These are phyloP conservation scores for Anthonomus grandis DNA, from an alignment of 1,140 invertebrate species.

Conservation along the genomic window DNA sequence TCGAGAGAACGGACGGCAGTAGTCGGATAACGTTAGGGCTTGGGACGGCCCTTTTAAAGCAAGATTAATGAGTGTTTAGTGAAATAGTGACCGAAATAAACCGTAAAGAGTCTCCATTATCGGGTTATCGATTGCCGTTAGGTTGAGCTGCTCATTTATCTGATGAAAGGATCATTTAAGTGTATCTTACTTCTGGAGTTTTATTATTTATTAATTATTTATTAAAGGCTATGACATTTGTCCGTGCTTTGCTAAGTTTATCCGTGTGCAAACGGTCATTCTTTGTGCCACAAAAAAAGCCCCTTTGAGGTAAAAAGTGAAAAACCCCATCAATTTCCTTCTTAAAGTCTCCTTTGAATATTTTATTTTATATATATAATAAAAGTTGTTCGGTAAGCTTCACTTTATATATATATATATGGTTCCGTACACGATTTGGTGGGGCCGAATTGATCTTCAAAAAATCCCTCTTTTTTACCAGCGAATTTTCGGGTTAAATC, in stretches of 20 bases:
- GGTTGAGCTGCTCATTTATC: not conserved
- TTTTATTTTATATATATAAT: no score
- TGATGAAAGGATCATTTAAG: no score
- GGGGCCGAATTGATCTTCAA: conserved; percentile 18
- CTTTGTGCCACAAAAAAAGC: not conserved
- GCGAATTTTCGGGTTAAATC: conserved; percentile 18
- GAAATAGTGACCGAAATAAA: conserved; percentile 9
- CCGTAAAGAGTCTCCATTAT: conserved; percentile 4
- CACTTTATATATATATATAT: no score
- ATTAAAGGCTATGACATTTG: no score
- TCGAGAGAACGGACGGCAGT: not conserved
- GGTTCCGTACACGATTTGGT: conserved; percentile 12
- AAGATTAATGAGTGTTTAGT: conserved; percentile 12
- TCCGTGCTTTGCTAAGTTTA: no score
- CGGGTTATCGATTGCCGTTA: conserved; percentile 1
- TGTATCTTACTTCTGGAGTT: no score
- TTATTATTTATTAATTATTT: no score
- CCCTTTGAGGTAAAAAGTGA: not conserved
- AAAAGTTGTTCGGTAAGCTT: conserved; percentile 16
- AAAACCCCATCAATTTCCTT: not conserved
- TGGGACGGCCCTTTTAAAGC: conserved; percentile 4
- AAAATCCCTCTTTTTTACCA: conserved; percentile 14
- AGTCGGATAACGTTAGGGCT: conserved; percentile 1
- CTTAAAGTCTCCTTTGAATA: no score
- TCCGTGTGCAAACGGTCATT: not conserved